Conservation (phyloP, 2,888 invertebrate genomes). For the Agrotis segetum region DNA sequence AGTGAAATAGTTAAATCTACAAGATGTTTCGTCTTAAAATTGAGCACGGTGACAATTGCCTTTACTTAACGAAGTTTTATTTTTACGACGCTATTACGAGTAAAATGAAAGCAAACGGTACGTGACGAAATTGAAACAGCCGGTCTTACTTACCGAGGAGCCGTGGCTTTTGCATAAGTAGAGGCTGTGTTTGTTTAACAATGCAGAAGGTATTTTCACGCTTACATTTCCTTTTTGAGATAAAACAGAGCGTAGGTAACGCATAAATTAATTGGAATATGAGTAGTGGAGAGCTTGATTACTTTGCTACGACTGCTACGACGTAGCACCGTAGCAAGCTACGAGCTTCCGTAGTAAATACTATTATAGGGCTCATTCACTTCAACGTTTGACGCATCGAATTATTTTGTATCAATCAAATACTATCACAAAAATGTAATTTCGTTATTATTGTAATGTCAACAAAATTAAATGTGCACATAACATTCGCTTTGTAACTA, state of each 20-base stretch:
- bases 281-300: neutral
- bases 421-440: too few relatives aligned
- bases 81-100: constrained; percentile 64
- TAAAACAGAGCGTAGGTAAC: constrained; percentile 19
- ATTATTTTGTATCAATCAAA: neutral
- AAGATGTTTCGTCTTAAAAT: constrained; percentile 57
- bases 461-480: too few relatives aligned
- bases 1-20: constrained; percentile 43
- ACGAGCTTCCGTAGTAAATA: neutral
- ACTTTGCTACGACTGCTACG: constrained; percentile 35
- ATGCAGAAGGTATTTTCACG: constrained; percentile 58
- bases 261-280: constrained; percentile 9
- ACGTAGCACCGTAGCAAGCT: constrained; percentile 32
- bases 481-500: neutral
- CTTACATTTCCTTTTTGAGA: constrained; percentile 47
- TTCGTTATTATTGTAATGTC: too few relatives aligned
- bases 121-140: constrained; percentile 67
- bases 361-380: neutral
- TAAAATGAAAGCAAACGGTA: constrained; percentile 66
- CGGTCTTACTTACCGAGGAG: constrained; percentile 59
- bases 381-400: neutral
- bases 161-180: constrained; percentile 59
- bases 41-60: constrained; percentile 61
- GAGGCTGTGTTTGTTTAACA: constrained; percentile 48
- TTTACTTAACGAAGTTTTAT: constrained; percentile 57